A percentile compares a stretch with the other conserved stretches of the same genome.
Evolutionary conservation across 92 coral and sea anemone genomes (phyloP).

Genomic region (Epizoanthus fatuus): DNA sequence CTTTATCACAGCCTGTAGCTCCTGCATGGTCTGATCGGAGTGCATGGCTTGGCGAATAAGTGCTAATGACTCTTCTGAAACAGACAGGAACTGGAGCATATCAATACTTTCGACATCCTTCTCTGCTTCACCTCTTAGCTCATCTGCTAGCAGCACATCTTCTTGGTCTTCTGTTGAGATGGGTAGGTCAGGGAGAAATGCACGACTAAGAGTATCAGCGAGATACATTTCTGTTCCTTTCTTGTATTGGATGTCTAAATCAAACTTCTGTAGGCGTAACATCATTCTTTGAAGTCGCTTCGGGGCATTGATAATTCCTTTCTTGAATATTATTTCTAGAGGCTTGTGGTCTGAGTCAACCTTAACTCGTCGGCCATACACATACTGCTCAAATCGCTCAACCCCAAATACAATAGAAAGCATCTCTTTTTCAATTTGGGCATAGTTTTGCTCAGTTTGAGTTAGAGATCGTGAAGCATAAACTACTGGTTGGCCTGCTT

Average conservation of each 20-base stretch:
- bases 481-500: constrained; percentile 70
- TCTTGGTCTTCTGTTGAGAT: too few relatives aligned
- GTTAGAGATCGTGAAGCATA: constrained; percentile 54
- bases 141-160: too few relatives aligned
- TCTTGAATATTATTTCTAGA: too few relatives aligned
- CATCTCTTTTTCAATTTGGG: constrained; percentile 66
- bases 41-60: neutral
- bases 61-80: too few relatives aligned
- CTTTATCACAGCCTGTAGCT: neutral
- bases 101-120: constrained; percentile 36
- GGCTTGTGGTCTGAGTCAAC: neutral
- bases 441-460: constrained; percentile 51
- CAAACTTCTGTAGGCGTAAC: too few relatives aligned
- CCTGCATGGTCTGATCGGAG: constrained; percentile 15
- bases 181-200: too few relatives aligned
- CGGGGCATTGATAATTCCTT: too few relatives aligned
- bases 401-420: constrained; percentile 40
- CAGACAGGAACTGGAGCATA: constrained; percentile 20
- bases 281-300: too few relatives aligned
- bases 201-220: neutral
- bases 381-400: neutral
- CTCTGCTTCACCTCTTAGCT: constrained; percentile 27
- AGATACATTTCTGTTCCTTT: neutral
- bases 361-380: neutral
- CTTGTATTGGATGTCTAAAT: too few relatives aligned